phyloP scores from a whole-genome alignment of 2,797 vertebrate species.

The Capromys pilorides region DNA sequence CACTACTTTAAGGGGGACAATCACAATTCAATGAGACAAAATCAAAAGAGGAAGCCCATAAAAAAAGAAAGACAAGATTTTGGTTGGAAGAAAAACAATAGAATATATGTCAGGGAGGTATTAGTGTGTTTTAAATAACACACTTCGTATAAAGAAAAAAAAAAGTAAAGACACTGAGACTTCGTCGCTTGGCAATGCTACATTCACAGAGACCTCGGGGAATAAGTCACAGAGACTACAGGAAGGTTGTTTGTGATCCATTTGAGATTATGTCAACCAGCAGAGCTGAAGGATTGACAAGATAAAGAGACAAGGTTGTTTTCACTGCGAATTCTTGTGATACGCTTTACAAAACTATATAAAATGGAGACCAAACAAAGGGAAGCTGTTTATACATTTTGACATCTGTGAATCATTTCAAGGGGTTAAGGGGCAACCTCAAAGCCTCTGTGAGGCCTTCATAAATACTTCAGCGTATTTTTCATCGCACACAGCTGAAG shows the following conservation, averaged over 20 bases:
- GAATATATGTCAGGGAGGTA: not conserved
- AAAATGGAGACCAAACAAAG: conserved; percentile 30
- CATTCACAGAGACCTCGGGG: conserved; percentile 39
- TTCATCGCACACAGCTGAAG: not conserved
- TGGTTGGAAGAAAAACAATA: not conserved
- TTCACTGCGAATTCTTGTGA: conserved; percentile 11
- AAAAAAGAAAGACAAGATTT: not conserved
- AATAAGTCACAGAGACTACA: not conserved
- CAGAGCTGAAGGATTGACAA: conserved; percentile 50
- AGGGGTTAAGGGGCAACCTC: not conserved
- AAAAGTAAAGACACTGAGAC: conserved; percentile 25
- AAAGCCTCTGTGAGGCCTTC: not conserved
- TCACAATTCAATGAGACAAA: not conserved
- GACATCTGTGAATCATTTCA: not conserved
- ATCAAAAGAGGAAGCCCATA: not conserved
- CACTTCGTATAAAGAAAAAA: not conserved
- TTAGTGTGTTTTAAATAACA: conserved; percentile 22
- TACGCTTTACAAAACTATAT: conserved; percentile 43
- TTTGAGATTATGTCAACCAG: conserved; percentile 74
- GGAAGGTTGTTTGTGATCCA: conserved; percentile 74
- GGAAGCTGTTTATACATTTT: not conserved
- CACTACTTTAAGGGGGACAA: not conserved
- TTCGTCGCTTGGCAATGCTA: conserved; percentile 52
- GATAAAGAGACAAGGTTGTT: conserved; percentile 49
- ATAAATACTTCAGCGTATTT: not conserved